phyloP scores from a whole-genome alignment of 2,797 vertebrate species.

The Kryptolebias ocellatus region DNA sequence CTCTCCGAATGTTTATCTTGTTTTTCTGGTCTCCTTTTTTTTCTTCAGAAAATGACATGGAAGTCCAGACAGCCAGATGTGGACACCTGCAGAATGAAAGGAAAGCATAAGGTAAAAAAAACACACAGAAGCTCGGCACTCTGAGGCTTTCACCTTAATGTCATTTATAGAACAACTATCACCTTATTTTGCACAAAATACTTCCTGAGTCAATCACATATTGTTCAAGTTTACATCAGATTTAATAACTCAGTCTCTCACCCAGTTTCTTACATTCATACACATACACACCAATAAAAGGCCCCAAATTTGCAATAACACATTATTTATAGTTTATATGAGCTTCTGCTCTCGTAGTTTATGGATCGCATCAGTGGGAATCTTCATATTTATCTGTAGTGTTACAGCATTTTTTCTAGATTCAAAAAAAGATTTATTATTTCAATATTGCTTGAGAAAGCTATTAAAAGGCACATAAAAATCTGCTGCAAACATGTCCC shows the following conservation, averaged over 20 bases:
- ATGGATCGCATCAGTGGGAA: slow-evolving; percentile 35
- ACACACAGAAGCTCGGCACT: neutral
- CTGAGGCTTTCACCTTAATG: neutral
- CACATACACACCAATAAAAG: slow-evolving; percentile 5
- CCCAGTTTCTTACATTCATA: slow-evolving; percentile 2
- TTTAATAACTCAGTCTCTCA: slow-evolving; percentile 12
- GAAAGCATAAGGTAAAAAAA: slow-evolving; percentile 94
- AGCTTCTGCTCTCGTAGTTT: slow-evolving; percentile 32
- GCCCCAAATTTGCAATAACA: slow-evolving; percentile 43
- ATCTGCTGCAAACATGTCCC: slow-evolving; percentile 12
- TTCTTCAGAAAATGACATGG: slow-evolving; percentile 95
- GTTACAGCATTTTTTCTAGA: slow-evolving; percentile 24
- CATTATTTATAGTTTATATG: slow-evolving; percentile 23
- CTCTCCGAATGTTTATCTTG: slow-evolving; percentile 23
- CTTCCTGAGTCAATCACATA: slow-evolving; percentile 19
- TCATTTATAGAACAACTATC: slow-evolving; percentile 36
- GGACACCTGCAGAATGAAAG: slow-evolving; percentile 99
- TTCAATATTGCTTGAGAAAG: slow-evolving; percentile 20
- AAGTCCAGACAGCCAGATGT: slow-evolving; percentile 97
- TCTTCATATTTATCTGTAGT: slow-evolving; percentile 22
- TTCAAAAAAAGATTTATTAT: slow-evolving; percentile 14
- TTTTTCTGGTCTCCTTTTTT: neutral
- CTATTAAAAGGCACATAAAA: slow-evolving; percentile 5
- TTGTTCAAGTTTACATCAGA: slow-evolving; percentile 29
- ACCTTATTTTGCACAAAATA: slow-evolving; percentile 22